These are phyloP conservation scores for Drosophila nigrodunni DNA, from an alignment of 1,140 invertebrate genomes.

Conservation along the genomic window DNA sequence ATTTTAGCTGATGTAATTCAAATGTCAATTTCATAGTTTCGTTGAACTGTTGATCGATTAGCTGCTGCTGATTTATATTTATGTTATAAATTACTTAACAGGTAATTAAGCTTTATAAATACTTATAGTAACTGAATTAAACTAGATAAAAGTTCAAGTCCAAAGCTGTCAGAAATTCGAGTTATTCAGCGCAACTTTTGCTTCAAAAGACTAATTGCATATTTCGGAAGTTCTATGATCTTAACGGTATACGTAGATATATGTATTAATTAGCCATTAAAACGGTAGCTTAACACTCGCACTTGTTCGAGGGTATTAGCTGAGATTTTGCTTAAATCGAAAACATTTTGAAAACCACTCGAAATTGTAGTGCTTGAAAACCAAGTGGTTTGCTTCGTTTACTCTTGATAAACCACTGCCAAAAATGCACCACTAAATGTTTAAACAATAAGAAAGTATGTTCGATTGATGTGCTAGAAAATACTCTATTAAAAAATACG, in stretches of 20 bases:
- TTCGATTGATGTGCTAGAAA: neutral
- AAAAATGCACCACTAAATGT: conserved; percentile 9
- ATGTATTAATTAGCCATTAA: conserved; percentile 65
- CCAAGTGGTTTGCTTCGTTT: conserved; percentile 23
- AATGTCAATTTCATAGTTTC: conserved; percentile 61
- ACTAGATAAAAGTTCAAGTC: conserved; percentile 58
- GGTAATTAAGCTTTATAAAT: conserved; percentile 33
- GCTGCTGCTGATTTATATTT: conserved; percentile 20
- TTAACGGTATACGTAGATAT: conserved; percentile 40
- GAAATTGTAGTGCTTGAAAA: conserved; percentile 30
- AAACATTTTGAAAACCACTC: conserved; percentile 1
- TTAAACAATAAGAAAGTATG: neutral
- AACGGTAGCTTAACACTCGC: neutral
- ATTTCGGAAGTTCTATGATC: conserved; percentile 62
- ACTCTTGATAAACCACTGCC: conserved; percentile 36
- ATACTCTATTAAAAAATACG: neutral
- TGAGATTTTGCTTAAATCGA: conserved; percentile 6
- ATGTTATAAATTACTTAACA: conserved; percentile 16
- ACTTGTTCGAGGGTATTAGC: neutral
- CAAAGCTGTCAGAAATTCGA: conserved; percentile 45
- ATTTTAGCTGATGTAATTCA: conserved; percentile 65
- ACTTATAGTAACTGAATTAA: conserved; percentile 22
- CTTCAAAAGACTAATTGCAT: conserved; percentile 51
- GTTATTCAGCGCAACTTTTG: conserved; percentile 32
- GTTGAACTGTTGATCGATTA: conserved; percentile 21